A percentile compares a stretch with the other conserved stretches of the same genome.
phyloP scores from a whole-genome alignment of 1,140 invertebrate genomes.

The Saxidomus purpurata region DNA sequence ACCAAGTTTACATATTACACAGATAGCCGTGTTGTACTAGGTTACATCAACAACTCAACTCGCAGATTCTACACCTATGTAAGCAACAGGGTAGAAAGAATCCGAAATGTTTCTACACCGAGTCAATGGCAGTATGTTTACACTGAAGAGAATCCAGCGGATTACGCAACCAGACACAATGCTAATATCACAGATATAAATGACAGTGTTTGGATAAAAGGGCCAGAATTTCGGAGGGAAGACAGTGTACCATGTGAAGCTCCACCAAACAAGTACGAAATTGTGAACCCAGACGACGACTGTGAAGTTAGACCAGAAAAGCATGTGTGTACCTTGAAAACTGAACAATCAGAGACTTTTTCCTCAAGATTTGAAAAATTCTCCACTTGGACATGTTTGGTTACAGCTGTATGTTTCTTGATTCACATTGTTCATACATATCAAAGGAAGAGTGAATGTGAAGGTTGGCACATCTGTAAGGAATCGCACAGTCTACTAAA shows the following conservation, averaged over 20 bases:
- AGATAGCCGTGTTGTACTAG: slow-evolving; percentile 54
- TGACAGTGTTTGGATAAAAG: neutral
- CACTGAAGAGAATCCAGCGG: slow-evolving; percentile 50
- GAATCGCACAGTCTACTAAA: neutral
- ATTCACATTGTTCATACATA: neutral
- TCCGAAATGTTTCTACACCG: slow-evolving; percentile 10
- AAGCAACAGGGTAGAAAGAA: slow-evolving; percentile 37
- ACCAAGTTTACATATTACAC: neutral
- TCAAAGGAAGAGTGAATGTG: neutral
- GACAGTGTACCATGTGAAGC: neutral
- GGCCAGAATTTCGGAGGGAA: no score
- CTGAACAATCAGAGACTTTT: no score
- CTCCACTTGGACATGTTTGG: neutral
- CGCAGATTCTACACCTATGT: slow-evolving; percentile 49
- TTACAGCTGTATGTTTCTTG: neutral
- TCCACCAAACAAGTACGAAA: neutral
- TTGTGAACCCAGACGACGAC: slow-evolving; percentile 1
- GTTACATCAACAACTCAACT: slow-evolving; percentile 57
- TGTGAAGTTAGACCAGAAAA: neutral
- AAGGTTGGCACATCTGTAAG: slow-evolving; percentile 30
- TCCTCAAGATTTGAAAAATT: neutral
- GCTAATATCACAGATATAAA: no score
- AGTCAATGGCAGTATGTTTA: slow-evolving; percentile 19
- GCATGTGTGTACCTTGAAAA: neutral
- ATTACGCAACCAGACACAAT: slow-evolving; percentile 40